Base-by-base conservation (phyloP, 2,888 invertebrate species). In the Corythucha ciliata region DNA sequence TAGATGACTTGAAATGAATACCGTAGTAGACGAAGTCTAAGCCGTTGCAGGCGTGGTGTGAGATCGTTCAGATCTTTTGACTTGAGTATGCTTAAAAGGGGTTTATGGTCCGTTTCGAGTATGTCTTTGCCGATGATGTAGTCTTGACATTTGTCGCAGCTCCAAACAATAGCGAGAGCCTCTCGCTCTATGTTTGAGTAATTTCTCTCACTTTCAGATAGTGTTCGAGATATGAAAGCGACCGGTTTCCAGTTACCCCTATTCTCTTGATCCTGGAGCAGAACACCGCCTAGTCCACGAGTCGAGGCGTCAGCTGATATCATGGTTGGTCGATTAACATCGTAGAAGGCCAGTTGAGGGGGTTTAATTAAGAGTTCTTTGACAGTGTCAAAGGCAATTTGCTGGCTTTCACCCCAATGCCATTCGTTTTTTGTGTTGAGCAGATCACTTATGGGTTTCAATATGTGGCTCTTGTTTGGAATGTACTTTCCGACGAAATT, bases 401-500 rank as follows among this genome's bases (percentile, higher is more conserved):
- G n/a, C 18, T 52, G 48, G 12, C 18, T 10, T 7, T 14, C 8
- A n/a, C 1, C 40, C 54, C 54, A 52, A 7, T 25, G 8, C 24
- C 34, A 48, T 4, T 34, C 32, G n/a, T 16, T 41, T 44, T 51
- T 44, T 8, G 47, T 52, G 29, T 48, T 56, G 1, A 57, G 21
- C 8, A 52, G 16, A 1, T 39, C 34, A n/a, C 40, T 52, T 16
- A 56, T 14, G 2, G 51, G 40, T 7, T 42, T 42, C 2, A 49
- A 46, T 10, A 57, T 18, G 25, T 8, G 8, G 18, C 40, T 27
- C 2, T 45, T 6, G 29, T 57, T 55, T 4, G 54, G 54, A 26
- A 57, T 57, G 33, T 52, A 53, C 26, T 53, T 55, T 4, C 32
- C 45, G 2, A 45, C n/a, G 18, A 45, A 45, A 18, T 45, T 33